These are phyloP conservation scores for Tetragonula carbonaria DNA, from an alignment of 2,888 invertebrate genomes.

Conservation along the genomic window DNA sequence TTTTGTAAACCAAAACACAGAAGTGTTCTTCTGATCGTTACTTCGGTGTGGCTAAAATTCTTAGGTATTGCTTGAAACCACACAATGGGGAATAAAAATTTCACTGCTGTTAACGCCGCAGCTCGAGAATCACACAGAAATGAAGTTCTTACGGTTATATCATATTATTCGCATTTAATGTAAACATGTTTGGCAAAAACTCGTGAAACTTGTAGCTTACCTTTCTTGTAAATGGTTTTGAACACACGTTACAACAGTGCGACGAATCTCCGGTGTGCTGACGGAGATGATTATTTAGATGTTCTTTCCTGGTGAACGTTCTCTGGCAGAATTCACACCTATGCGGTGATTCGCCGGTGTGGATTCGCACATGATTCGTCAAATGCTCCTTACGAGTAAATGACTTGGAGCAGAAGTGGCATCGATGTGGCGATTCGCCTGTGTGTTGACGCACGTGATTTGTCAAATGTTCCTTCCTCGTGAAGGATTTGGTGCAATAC, in stretches of 20 bases:
- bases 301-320: constrained; percentile 90
- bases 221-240: constrained; percentile 90
- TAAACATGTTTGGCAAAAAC: background rate
- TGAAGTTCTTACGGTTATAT: background rate
- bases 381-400: constrained; percentile 95
- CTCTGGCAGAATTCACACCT: constrained; percentile 89
- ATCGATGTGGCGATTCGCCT: constrained; percentile 94
- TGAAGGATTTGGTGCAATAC: constrained; percentile 91
- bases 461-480: constrained; percentile 92
- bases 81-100: background rate
- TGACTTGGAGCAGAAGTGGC: constrained; percentile 93
- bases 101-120: background rate
- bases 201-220: constrained; percentile 65
- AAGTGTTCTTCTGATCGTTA: too few relatives aligned
- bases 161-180: background rate
- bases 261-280: constrained; percentile 90
- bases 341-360: constrained; percentile 88
- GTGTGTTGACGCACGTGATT: constrained; percentile 95
- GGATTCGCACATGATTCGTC: constrained; percentile 91
- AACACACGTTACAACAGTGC: constrained; percentile 90
- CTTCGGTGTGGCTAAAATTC: too few relatives aligned
- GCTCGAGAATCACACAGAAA: background rate
- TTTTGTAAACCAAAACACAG: too few relatives aligned
- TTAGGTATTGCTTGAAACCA: too few relatives aligned
- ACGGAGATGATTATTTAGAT: constrained; percentile 89